Base-by-base conservation (phyloP, 2,113 vertebrate species). In the Suncus etruscus region DNA sequence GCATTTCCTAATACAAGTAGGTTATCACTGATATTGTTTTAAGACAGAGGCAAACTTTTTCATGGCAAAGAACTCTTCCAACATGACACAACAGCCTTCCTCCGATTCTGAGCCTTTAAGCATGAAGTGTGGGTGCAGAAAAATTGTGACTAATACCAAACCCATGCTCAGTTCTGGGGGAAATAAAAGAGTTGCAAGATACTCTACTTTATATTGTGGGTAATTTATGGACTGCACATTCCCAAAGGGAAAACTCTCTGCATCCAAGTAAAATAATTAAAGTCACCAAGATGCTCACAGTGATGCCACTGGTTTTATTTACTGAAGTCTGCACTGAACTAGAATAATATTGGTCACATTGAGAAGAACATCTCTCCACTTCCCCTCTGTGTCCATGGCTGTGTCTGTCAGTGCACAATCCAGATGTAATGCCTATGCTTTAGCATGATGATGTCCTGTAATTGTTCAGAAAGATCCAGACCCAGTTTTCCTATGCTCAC, bases 131-230 rank as follows among this genome's bases (percentile, higher is more conserved):
- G 82, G 8, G 18, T 29, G 72, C 76, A 89, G 11, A 15, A 50
- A 66, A 81, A 91, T 50, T 75, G 48, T 93, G 27, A 69, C 78
- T 63, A 54, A 83, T 63, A 9, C 25, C 12, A 79, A 92, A 80
- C 5, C 0, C 31, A 72, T 70, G 10, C 45, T 81, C 18, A 32
- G 18, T 75, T 75, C 27, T 83, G 6, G 39, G 39, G 39, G 39
- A 8, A 66, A 74, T n/a, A 61, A 85, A 54, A 25, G 29, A 61
- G 47, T 27, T 79, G 18, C 24, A 47, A 78, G 2, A 45, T 8
- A 39, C 82, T 18, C 65, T 45, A 70, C 32, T 80, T 86, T 9
- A 29, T 51, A 31, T 2, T 6, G 11, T n/a, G n/a, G 29, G 4
- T 4, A 32, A 70, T 73, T 63, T 84, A 68, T 72, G 16, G 61